Percentiles rank a stretch among this genome's conserved stretches.
Evolutionary conservation across 2,113 vertebrate genomes (phyloP).

Genomic region (Pedionomus torquatus): DNA sequence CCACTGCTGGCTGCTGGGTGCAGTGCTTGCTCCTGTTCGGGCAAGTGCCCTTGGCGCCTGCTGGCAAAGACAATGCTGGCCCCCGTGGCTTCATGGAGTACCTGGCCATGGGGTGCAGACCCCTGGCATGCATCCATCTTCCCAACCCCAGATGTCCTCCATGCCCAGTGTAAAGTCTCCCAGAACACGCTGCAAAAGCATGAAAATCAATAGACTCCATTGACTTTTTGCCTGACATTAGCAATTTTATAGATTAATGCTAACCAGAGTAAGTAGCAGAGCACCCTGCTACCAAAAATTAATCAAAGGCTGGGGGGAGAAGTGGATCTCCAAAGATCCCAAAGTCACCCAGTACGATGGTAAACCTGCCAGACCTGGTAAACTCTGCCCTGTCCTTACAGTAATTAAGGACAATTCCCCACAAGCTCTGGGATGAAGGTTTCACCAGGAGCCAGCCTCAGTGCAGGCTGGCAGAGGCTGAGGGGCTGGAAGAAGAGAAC

Average conservation of each 20-base stretch:
- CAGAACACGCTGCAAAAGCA: not conserved
- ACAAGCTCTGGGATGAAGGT: not conserved
- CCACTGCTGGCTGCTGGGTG: not conserved
- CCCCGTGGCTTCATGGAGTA: not conserved
- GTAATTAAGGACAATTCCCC: not conserved
- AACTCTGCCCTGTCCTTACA: not conserved
- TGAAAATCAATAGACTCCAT: constrained; percentile 11
- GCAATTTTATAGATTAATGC: not conserved
- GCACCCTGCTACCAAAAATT: not conserved
- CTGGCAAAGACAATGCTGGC: not conserved
- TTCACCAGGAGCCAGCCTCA: not conserved
- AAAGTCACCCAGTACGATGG: not conserved
- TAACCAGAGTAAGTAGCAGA: not conserved
- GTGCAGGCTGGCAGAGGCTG: not conserved
- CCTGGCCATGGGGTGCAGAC: accelerated
- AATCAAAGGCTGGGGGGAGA: not conserved
- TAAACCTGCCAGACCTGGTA: accelerated
- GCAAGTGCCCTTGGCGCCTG: not conserved
- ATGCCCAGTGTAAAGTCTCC: not conserved
- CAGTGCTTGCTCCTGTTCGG: not conserved
- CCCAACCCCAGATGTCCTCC: not conserved
- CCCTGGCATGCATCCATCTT: accelerated
- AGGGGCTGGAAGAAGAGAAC: not conserved
- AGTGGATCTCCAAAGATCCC: not conserved
- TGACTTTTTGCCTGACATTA: not conserved